Evolutionary conservation across 2,113 vertebrate genomes (phyloP).

Genomic region (Platanista minor): DNA sequence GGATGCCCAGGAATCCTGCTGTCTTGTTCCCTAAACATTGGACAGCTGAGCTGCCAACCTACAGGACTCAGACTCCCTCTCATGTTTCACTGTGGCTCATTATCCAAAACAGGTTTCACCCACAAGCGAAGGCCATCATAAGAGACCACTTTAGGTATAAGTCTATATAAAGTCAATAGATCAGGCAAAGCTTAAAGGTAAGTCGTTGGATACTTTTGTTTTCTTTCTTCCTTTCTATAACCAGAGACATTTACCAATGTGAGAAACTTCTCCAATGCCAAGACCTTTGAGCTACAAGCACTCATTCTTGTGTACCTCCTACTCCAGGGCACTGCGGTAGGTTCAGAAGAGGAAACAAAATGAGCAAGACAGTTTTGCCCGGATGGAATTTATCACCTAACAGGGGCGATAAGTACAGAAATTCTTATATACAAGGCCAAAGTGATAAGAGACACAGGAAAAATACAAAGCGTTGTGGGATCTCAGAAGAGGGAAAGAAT

Average conservation of each 20-base stretch:
- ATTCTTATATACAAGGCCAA: neutral
- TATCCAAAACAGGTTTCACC: neutral
- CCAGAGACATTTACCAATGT: neutral
- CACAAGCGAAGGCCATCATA: neutral
- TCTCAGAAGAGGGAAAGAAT: neutral
- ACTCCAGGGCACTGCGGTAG: neutral
- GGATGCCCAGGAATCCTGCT: neutral
- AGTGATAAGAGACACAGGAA: neutral
- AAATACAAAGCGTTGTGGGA: neutral
- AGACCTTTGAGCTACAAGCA: neutral
- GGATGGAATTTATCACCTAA: neutral
- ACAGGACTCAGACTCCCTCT: neutral
- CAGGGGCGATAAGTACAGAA: neutral
- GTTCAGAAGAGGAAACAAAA: neutral
- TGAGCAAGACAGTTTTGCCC: neutral
- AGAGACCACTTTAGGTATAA: neutral
- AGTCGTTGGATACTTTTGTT: neutral
- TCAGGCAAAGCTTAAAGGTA: neutral
- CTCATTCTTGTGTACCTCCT: neutral
- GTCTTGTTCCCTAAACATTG: neutral
- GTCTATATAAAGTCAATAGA: neutral
- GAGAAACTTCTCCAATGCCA: neutral
- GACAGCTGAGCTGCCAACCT: neutral
- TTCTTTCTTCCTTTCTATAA: constrained; percentile 33
- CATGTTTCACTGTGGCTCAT: neutral